Conservation (phyloP, 2,113 vertebrate genomes). For the Alectura lathami region DNA sequence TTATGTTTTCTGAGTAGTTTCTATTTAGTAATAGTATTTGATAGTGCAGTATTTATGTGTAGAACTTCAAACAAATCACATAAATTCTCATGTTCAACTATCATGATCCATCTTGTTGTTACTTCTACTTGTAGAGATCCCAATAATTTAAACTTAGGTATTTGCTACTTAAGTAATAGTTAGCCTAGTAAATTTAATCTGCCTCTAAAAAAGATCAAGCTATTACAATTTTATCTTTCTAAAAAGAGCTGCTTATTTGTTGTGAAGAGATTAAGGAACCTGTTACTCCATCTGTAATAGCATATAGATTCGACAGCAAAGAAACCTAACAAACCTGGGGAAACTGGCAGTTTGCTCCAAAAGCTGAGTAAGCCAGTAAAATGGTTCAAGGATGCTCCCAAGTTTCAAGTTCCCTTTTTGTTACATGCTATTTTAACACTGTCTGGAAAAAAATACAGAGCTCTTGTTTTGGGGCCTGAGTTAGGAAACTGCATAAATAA, state of each 20-base stretch:
- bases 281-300: not conserved
- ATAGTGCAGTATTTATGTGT: not conserved
- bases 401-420: not conserved
- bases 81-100: not conserved
- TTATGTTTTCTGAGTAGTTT: not conserved
- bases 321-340: not conserved
- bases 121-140: not conserved
- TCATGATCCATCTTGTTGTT: not conserved
- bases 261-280: slow-evolving; percentile 6
- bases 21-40: not conserved
- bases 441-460: not conserved
- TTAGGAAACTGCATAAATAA: not conserved
- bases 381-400: not conserved
- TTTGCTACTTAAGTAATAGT: not conserved
- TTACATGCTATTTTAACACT: not conserved
- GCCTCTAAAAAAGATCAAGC: not conserved
- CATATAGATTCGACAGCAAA: not conserved
- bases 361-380: not conserved
- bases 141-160: not conserved
- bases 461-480: not conserved
- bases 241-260: not conserved
- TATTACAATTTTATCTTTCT: not conserved
- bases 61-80: not conserved
- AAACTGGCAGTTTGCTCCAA: not conserved
- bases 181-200: not conserved